Evolutionary conservation across 1,140 invertebrate genomes (phyloP).

Genomic region (Mylabris phalerata): DNA sequence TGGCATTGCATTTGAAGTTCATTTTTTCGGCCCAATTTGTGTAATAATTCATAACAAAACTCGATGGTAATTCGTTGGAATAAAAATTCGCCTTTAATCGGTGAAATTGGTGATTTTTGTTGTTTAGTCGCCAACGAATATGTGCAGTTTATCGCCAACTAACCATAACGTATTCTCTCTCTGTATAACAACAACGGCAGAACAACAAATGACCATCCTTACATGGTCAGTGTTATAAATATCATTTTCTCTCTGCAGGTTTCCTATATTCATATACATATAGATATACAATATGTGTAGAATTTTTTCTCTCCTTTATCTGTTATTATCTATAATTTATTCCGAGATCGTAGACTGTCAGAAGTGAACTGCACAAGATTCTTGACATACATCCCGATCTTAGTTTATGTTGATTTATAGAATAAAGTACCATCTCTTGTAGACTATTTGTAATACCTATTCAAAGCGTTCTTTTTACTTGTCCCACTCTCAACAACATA

Average conservation of each 20-base stretch:
- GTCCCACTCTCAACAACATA: not conserved
- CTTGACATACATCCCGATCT: conserved; percentile 12
- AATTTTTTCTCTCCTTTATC: not conserved
- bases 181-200: too few relatives aligned
- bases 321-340: conserved; percentile 16
- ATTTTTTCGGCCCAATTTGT: too few relatives aligned
- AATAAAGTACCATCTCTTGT: conserved; percentile 15
- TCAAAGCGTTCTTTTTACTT: conserved; percentile 1
- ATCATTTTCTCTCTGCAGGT: conserved; percentile 8
- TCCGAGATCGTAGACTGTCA: conserved; percentile 9
- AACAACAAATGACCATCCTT: not conserved
- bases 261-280: too few relatives aligned
- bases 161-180: too few relatives aligned
- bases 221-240: conserved; percentile 12
- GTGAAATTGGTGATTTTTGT: too few relatives aligned
- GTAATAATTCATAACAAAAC: too few relatives aligned
- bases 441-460: conserved; percentile 3
- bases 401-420: conserved; percentile 15
- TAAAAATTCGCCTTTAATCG: too few relatives aligned
- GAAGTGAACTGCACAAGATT: conserved; percentile 4
- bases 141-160: too few relatives aligned
- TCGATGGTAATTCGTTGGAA: too few relatives aligned
- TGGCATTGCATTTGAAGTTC: too few relatives aligned
- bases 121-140: too few relatives aligned
- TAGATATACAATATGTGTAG: too few relatives aligned